Percentiles rank a stretch among this genome's conserved stretches.
Conservation (phyloP, 2,888 invertebrate genomes). For the Leptopilina syphax region DNA sequence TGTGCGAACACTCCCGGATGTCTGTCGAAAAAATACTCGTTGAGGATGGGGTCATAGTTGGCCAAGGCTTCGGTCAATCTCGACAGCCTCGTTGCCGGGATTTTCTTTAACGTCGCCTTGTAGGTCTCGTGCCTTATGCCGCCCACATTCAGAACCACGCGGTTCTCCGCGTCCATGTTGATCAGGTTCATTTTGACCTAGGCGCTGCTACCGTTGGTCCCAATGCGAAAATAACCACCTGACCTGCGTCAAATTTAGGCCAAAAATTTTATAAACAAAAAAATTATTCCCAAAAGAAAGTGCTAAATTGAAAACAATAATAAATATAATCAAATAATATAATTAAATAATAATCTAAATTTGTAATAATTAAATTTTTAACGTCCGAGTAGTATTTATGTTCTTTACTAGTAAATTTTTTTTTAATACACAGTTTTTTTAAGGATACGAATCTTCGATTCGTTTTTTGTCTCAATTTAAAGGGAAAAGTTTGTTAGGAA, state of each 20-base stretch:
- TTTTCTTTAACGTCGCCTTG: constrained; percentile 97
- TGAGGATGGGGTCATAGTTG: constrained; percentile 99
- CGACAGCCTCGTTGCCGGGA: constrained; percentile 96
- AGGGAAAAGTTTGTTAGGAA: too few species aligned
- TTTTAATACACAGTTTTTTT: too few species aligned
- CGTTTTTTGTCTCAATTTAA: too few species aligned
- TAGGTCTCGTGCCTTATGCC: constrained; percentile 98
- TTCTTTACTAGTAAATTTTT: too few species aligned
- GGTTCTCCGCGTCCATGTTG: constrained; percentile 98
- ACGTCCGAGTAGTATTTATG: too few species aligned
- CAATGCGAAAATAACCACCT: constrained; percentile 68
- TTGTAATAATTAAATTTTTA: too few species aligned
- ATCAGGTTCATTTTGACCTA: constrained; percentile 87
- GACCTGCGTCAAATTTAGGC: constrained; percentile 59
- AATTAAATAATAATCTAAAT: too few species aligned
- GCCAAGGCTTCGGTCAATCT: constrained; percentile 97
- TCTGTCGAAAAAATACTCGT: constrained; percentile 99
- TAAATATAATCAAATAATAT: too few species aligned
- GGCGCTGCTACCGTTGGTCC: constrained; percentile 74
- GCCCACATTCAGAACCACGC: constrained; percentile 98
- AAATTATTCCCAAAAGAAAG: too few species aligned
- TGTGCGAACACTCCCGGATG: constrained; percentile 98
- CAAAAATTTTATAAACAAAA: too few species aligned
- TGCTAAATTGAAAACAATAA: too few species aligned
- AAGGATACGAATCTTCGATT: too few species aligned